A percentile compares a stretch with the other conserved stretches of the same genome.
These are phyloP conservation scores for Hypothenemus hampei DNA, from an alignment of 1,140 invertebrate species.

Conservation along the genomic window DNA sequence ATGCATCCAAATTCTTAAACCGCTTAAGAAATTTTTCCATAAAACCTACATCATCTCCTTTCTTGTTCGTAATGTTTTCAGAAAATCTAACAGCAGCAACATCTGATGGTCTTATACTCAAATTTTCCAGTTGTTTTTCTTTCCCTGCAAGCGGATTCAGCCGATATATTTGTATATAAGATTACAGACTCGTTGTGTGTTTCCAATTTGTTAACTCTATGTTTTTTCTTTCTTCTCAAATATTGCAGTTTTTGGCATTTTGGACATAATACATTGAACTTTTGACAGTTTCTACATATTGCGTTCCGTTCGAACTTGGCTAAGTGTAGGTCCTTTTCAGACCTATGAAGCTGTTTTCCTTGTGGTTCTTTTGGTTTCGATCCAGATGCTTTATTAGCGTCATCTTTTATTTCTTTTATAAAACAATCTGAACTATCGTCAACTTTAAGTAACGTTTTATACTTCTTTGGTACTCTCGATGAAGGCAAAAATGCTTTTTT, in stretches of 20 bases:
- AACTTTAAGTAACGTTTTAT: neutral
- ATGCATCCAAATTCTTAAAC: no score
- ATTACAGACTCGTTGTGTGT: no score
- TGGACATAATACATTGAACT: neutral
- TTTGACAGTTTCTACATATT: conserved; percentile 3
- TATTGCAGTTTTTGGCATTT: neutral
- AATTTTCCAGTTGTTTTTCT: no score
- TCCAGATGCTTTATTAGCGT: neutral
- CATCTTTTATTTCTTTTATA: conserved; percentile 11
- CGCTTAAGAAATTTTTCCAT: no score
- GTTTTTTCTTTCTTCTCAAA: neutral
- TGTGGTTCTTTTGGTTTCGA: neutral
- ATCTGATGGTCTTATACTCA: no score
- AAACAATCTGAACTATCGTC: conserved; percentile 11
- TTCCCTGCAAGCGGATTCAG: no score
- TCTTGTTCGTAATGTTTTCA: no score
- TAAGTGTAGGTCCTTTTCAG: conserved; percentile 8
- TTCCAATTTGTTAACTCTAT: no score
- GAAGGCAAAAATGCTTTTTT: conserved; percentile 1
- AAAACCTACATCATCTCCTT: no score
- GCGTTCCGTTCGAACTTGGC: neutral
- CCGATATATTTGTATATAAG: no score
- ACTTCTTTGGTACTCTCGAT: neutral
- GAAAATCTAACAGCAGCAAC: no score
- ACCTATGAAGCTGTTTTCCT: conserved; percentile 7